Evolutionary conservation across 2,888 invertebrate genomes (phyloP).

Genomic region (Ichneumon xanthorius): DNA sequence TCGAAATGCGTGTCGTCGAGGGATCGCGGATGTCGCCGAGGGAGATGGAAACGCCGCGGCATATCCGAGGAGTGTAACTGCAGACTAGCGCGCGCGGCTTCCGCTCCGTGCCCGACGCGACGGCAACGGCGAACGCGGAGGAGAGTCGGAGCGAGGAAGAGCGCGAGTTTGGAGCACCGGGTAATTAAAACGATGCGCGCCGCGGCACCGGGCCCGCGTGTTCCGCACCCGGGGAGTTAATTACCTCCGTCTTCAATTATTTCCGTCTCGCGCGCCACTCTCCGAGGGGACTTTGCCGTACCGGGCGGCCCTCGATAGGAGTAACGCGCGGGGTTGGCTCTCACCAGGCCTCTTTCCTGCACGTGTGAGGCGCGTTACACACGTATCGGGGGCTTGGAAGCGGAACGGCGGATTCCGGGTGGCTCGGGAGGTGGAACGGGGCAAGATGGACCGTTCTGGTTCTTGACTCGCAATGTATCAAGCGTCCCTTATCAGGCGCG

Average conservation of each 20-base stretch:
- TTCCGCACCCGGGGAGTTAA: constrained; percentile 78
- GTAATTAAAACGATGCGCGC: constrained; percentile 68
- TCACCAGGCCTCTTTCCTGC: constrained; percentile 13
- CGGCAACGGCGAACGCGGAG: constrained; percentile 36
- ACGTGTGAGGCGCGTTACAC: neutral
- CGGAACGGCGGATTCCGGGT: too few relatives aligned
- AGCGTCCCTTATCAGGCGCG: constrained; percentile 44
- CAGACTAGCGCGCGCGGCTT: neutral
- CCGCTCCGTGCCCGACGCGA: constrained; percentile 51
- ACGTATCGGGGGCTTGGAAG: neutral
- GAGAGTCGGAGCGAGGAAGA: constrained; percentile 32
- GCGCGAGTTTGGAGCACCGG: constrained; percentile 46
- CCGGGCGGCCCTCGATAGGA: constrained; percentile 40
- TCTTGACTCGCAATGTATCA: neutral
- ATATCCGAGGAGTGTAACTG: neutral
- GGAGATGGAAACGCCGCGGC: neutral
- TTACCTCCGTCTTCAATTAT: constrained; percentile 83
- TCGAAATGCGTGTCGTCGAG: neutral
- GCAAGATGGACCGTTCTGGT: neutral
- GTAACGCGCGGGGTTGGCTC: constrained; percentile 37
- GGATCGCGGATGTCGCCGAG: neutral
- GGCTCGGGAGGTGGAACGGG: too few relatives aligned
- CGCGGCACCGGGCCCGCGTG: constrained; percentile 58
- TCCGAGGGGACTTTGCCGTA: constrained; percentile 79
- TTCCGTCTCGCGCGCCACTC: constrained; percentile 80